phyloP scores from a whole-genome alignment of 2,797 vertebrate genomes.

The Neosilurus hyrtlii region DNA sequence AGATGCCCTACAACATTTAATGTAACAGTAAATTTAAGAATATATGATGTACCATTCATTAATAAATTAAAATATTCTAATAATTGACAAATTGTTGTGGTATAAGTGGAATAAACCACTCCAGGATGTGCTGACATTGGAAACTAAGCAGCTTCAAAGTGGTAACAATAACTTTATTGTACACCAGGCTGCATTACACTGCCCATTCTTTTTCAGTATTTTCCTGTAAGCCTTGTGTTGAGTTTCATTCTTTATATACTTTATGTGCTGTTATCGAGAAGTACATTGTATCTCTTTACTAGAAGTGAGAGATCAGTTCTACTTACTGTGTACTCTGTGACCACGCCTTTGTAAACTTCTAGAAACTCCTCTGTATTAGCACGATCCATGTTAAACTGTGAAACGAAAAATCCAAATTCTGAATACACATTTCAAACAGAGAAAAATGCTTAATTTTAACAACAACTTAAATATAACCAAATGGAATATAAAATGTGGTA shows the following conservation, averaged over 20 bases:
- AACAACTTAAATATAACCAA: background rate
- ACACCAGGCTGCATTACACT: background rate
- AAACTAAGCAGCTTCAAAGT: background rate
- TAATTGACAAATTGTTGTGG: background rate
- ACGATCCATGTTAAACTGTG: slow-evolving; percentile 86
- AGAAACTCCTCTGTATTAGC: slow-evolving; percentile 90
- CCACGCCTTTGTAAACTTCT: slow-evolving; percentile 93
- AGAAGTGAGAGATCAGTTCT: background rate
- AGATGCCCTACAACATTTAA: background rate
- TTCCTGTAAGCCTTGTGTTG: background rate
- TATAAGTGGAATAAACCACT: background rate
- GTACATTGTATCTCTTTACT: background rate
- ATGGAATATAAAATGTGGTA: background rate
- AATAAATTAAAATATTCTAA: background rate
- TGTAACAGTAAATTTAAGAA: background rate
- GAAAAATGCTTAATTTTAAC: background rate
- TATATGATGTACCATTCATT: background rate
- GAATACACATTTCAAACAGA: background rate
- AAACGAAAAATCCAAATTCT: slow-evolving; percentile 23
- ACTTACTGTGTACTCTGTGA: slow-evolving; percentile 75
- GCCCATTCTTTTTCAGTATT: background rate
- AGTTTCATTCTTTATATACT: background rate
- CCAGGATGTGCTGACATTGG: background rate
- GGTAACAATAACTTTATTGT: background rate
- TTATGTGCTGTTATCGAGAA: background rate